Conservation (phyloP, 2,113 vertebrate genomes). For the Notothenia rossii region DNA sequence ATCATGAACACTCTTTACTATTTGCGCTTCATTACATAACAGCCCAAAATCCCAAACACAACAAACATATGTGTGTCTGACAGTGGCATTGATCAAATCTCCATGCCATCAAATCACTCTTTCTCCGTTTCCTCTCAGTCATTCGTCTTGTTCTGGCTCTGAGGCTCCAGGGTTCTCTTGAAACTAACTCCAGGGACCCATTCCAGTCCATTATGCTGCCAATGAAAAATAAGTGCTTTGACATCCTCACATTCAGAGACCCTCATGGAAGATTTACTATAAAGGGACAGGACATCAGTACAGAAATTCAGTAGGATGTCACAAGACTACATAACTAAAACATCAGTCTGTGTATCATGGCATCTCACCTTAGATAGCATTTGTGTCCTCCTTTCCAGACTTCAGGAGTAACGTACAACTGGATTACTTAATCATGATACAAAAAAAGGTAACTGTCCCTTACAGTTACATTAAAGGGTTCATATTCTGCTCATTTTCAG, state of each 20-base stretch:
- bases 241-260: not conserved
- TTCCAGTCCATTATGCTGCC: slow-evolving; percentile 22
- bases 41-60: not conserved
- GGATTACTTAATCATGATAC: too few relatives aligned
- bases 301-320: not conserved
- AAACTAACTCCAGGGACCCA: not conserved
- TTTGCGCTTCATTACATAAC: not conserved
- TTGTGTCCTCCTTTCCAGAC: too few relatives aligned
- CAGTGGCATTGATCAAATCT: slow-evolving; percentile 3
- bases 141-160: slow-evolving; percentile 4
- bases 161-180: slow-evolving; percentile 18
- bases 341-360: too few relatives aligned
- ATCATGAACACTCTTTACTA: slow-evolving; percentile 18
- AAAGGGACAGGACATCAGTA: not conserved
- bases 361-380: too few relatives aligned
- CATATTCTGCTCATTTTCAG: too few relatives aligned
- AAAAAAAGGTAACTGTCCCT: too few relatives aligned
- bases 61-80: not conserved
- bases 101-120: not conserved
- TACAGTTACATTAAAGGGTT: too few relatives aligned
- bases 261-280: not conserved
- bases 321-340: too few relatives aligned
- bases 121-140: slow-evolving; percentile 26
- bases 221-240: slow-evolving; percentile 16
- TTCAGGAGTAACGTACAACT: too few relatives aligned